These are phyloP conservation scores for Eulemur rufifrons DNA, from an alignment of 2,113 vertebrate species.

Conservation along the genomic window DNA sequence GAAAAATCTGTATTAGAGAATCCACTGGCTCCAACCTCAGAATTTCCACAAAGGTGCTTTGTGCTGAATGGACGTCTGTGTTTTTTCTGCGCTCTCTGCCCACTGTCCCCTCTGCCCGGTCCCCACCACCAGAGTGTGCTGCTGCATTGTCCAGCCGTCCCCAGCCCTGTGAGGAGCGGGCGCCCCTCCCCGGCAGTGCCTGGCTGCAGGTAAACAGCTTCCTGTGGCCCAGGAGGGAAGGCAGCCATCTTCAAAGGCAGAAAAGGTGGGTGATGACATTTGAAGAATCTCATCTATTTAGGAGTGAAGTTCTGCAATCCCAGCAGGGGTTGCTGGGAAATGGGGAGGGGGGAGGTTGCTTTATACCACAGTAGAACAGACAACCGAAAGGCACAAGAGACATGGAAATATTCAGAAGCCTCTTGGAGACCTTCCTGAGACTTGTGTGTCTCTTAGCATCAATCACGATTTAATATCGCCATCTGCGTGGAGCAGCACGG, in stretches of 20 bases:
- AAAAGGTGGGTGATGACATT: conserved; percentile 72
- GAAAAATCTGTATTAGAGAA: conserved; percentile 78
- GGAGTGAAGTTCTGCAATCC: conserved; percentile 41
- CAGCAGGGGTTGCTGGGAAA: conserved; percentile 50
- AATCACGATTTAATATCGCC: conserved; percentile 80
- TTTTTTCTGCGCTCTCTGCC: neutral
- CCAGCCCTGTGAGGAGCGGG: neutral
- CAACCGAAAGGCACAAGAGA: conserved; percentile 45
- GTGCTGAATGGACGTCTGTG: neutral
- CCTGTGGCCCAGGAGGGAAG: conserved; percentile 11
- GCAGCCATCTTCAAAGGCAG: conserved; percentile 65
- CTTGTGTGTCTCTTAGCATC: conserved; percentile 65
- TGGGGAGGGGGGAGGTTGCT: neutral
- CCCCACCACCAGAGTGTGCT: conserved; percentile 67
- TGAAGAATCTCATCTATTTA: conserved; percentile 53
- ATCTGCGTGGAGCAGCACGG: conserved; percentile 81
- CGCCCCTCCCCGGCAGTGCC: neutral
- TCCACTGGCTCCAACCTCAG: conserved; percentile 60
- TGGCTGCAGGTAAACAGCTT: conserved; percentile 56
- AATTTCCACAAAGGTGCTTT: conserved; percentile 71
- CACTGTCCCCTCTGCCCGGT: conserved; percentile 20
- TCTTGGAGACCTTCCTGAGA: conserved; percentile 69
- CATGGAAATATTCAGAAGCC: conserved; percentile 55
- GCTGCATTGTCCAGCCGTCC: neutral
- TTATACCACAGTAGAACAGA: conserved; percentile 49